A percentile compares a stretch with the other conserved stretches of the same genome.
phyloP scores from a whole-genome alignment of 2,888 invertebrate species.

The Tenthredo mesomela region DNA sequence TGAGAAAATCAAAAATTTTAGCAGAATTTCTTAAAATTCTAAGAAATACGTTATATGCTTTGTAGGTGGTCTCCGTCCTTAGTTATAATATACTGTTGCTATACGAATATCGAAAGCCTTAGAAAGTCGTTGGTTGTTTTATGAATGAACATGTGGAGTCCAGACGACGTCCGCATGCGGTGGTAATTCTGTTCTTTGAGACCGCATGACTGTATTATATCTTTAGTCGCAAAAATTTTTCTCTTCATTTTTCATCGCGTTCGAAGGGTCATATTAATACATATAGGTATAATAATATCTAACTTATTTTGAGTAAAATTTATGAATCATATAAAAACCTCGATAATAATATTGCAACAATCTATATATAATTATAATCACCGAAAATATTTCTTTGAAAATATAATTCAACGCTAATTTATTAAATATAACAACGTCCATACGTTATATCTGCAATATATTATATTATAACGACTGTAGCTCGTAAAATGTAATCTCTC shows the following conservation, averaged over 20 bases:
- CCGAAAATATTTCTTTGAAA: neutral
- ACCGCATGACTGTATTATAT: conserved; percentile 3
- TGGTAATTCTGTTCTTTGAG: neutral
- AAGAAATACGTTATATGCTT: conserved; percentile 28
- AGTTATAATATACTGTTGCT: neutral
- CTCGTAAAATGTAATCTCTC: conserved; percentile 1
- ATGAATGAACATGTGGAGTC: conserved; percentile 62
- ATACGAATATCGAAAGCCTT: conserved; percentile 16
- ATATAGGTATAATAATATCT: neutral
- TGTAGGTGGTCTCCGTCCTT: conserved; percentile 31
- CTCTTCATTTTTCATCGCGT: neutral
- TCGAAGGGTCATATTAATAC: neutral
- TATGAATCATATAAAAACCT: neutral
- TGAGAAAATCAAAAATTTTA: neutral
- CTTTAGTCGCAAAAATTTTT: conserved; percentile 26
- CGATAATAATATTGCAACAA: neutral
- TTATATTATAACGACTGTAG: conserved; percentile 4
- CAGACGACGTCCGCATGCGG: conserved; percentile 56
- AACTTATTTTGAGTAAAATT: neutral
- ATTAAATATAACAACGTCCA: neutral
- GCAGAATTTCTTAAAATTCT: neutral
- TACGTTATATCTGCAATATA: neutral
- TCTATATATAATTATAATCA: neutral
- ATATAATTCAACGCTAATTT: conserved; percentile 14
- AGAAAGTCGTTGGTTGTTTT: conserved; percentile 54